phyloP scores from a whole-genome alignment of 2,113 vertebrate genomes.

The Periophthalmodon schlosseri region DNA sequence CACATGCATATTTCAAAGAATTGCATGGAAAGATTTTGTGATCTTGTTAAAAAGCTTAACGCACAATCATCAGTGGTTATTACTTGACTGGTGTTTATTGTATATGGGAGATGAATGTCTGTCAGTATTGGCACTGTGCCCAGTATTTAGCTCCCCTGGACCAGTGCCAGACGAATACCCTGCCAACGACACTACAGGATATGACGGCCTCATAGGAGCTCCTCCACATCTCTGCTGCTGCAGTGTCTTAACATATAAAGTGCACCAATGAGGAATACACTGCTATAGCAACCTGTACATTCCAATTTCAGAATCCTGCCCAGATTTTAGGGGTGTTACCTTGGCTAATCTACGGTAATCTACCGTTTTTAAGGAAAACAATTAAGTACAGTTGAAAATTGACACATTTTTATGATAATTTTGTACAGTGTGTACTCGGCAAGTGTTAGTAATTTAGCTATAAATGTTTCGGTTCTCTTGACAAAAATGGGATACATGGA shows the following conservation, averaged over 20 bases:
- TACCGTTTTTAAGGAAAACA: too few relatives aligned
- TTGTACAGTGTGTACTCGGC: neutral
- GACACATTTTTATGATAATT: too few relatives aligned
- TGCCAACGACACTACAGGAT: conserved; percentile 29
- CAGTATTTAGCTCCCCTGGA: conserved; percentile 19
- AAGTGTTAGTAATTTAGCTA: neutral
- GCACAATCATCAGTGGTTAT: neutral
- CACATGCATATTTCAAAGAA: neutral
- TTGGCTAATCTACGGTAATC: too few relatives aligned
- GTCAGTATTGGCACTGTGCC: conserved; percentile 33
- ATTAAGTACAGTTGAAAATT: too few relatives aligned
- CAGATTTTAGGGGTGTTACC: too few relatives aligned
- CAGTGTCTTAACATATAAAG: conserved; percentile 7
- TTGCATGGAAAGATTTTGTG: neutral
- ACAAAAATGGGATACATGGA: neutral
- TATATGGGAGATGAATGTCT: conserved; percentile 19
- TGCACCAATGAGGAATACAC: neutral
- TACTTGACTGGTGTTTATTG: neutral
- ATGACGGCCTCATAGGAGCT: conserved; percentile 19
- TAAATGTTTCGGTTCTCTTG: neutral
- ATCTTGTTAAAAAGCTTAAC: neutral
- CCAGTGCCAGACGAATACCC: neutral
- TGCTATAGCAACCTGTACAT: neutral
- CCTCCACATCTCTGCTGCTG: conserved; percentile 21
- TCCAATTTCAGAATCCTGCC: too few relatives aligned